These are phyloP conservation scores for Serranus cabrilla DNA, from an alignment of 2,797 vertebrate genomes.

Conservation along the genomic window DNA sequence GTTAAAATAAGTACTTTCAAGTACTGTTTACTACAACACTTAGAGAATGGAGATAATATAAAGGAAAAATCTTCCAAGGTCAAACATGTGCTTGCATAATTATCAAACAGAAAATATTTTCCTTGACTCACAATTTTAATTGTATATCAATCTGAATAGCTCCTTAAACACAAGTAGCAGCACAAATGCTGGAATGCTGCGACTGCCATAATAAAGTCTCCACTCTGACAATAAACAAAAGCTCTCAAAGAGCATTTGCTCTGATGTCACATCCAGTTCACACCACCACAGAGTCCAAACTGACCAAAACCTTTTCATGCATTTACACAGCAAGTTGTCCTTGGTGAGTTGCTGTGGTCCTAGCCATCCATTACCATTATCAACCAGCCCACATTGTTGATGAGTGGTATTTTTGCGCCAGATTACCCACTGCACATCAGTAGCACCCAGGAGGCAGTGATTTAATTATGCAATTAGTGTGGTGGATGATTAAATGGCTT, in stretches of 20 bases:
- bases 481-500: constrained; percentile 87
- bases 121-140: background rate
- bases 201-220: background rate
- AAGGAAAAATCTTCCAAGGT: background rate
- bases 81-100: constrained; percentile 10
- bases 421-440: constrained; percentile 83
- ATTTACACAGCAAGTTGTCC: constrained; percentile 57
- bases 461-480: constrained; percentile 89
- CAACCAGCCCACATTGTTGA: constrained; percentile 82
- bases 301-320: constrained; percentile 48
- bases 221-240: constrained; percentile 3
- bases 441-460: constrained; percentile 85
- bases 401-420: constrained; percentile 81
- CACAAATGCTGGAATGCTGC: background rate
- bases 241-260: background rate
- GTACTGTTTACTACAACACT: background rate
- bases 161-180: background rate
- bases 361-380: constrained; percentile 80
- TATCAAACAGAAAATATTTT: background rate
- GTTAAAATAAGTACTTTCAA: background rate
- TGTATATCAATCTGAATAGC: background rate
- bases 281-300: constrained; percentile 20
- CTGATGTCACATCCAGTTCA: background rate
- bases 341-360: constrained; percentile 60
- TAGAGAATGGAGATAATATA: background rate